These are phyloP conservation scores for Rhinolophus ferrumequinum DNA, from an alignment of 2,113 vertebrate species.

Conservation along the genomic window DNA sequence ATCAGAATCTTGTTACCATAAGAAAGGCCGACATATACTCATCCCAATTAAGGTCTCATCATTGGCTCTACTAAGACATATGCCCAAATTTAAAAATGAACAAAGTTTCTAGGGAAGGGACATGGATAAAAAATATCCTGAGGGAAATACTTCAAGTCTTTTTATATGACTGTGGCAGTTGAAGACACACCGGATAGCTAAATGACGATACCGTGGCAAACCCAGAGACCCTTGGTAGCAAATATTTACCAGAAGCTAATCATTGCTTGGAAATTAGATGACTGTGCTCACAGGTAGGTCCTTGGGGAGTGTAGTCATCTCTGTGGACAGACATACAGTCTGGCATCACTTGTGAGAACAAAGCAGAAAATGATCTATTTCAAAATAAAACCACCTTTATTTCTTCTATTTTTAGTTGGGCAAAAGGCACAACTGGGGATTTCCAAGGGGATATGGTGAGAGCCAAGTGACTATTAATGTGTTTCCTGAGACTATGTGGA, in stretches of 20 bases:
- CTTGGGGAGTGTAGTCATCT: not conserved
- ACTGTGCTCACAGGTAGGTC: not conserved
- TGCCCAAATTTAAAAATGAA: not conserved
- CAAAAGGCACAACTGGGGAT: conserved; percentile 72
- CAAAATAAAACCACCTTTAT: conserved; percentile 72
- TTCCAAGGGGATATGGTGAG: conserved; percentile 71
- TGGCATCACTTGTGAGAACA: conserved; percentile 46
- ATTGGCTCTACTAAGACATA: not conserved
- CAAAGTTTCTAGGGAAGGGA: not conserved
- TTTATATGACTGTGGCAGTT: not conserved
- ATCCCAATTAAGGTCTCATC: not conserved
- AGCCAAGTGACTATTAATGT: conserved; percentile 70
- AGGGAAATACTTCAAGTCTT: not conserved
- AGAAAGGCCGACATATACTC: not conserved
- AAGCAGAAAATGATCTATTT: conserved; percentile 60
- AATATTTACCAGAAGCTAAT: not conserved
- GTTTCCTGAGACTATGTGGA: conserved; percentile 68
- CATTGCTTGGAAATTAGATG: not conserved
- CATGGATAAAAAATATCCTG: not conserved
- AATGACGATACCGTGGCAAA: not conserved
- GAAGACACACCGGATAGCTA: not conserved
- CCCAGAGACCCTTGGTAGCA: not conserved
- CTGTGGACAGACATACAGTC: conserved; percentile 21
- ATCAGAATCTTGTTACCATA: not conserved
- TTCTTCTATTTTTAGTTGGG: conserved; percentile 73